phyloP scores from a whole-genome alignment of 2,797 vertebrate species.

The Hephaestus fuliginosus region DNA sequence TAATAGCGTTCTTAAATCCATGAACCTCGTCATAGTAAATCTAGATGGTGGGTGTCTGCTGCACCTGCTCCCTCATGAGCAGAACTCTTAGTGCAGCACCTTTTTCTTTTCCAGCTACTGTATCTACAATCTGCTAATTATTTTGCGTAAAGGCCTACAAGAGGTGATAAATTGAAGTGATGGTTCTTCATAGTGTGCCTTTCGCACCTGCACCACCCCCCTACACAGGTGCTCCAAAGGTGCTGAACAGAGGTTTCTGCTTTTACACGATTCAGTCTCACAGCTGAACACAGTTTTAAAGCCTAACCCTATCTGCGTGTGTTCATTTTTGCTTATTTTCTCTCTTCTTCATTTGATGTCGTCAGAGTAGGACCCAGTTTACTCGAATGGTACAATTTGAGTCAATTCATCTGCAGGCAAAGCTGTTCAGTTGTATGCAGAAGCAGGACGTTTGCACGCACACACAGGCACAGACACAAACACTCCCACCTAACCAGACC shows the following conservation, averaged over 20 bases:
- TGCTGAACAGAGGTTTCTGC: slow-evolving; percentile 40
- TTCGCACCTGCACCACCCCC: slow-evolving; percentile 45
- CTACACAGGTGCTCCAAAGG: slow-evolving; percentile 54
- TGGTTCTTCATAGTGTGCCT: slow-evolving; percentile 47
- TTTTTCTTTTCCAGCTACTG: slow-evolving; percentile 18
- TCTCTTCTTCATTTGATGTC: not conserved
- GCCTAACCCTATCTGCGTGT: not conserved
- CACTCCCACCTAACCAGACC: not conserved
- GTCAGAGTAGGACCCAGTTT: not conserved
- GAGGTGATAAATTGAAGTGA: slow-evolving; percentile 60
- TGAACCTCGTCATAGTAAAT: slow-evolving; percentile 47
- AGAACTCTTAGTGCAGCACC: slow-evolving; percentile 11
- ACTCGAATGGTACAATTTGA: not conserved
- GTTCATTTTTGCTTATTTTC: slow-evolving; percentile 5
- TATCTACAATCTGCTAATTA: slow-evolving; percentile 57
- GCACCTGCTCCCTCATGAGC: slow-evolving; percentile 43
- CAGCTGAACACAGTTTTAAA: slow-evolving; percentile 7
- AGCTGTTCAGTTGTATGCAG: slow-evolving; percentile 14
- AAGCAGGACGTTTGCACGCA: slow-evolving; percentile 2
- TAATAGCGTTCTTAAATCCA: slow-evolving; percentile 23
- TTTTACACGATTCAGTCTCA: slow-evolving; percentile 19
- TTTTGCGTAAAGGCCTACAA: slow-evolving; percentile 43
- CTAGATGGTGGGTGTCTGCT: slow-evolving; percentile 44
- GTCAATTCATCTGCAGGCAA: slow-evolving; percentile 11
- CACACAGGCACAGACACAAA: slow-evolving; percentile 2